Percentiles rank a stretch among this genome's conserved stretches.
Conservation (phyloP, 2,888 invertebrate species). For the Germaria angustata region DNA sequence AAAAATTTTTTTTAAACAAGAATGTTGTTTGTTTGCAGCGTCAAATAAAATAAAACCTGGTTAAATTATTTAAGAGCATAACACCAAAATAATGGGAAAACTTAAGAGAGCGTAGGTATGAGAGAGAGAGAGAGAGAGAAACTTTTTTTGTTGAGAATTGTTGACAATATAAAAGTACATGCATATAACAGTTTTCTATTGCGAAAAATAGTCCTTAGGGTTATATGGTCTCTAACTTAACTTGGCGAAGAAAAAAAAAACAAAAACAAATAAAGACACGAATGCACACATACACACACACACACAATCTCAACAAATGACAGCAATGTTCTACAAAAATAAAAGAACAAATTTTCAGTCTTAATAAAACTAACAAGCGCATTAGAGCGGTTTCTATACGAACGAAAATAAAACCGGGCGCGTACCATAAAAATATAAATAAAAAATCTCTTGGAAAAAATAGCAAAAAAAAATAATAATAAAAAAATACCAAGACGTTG, state of each 20-base stretch:
- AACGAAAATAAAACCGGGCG: conserved; percentile 52
- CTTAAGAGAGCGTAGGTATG: not conserved
- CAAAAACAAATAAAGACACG: conserved; percentile 40
- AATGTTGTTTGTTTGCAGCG: not conserved
- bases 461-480: not conserved
- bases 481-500: conserved; percentile 21
- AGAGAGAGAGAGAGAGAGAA: not conserved
- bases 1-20: conserved; percentile 1
- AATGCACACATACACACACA: not conserved
- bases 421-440: conserved; percentile 34
- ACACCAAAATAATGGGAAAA: not conserved
- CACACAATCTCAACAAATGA: conserved; percentile 21
- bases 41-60: conserved; percentile 2
- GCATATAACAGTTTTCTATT: conserved; percentile 61
- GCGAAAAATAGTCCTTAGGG: conserved; percentile 41
- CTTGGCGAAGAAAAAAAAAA: conserved; percentile 44
- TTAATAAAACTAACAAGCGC: conserved; percentile 60
- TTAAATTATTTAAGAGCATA: conserved; percentile 12
- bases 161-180: too few relatives aligned
- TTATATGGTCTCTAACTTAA: conserved; percentile 15
- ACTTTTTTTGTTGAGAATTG: too few relatives aligned
- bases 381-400: conserved; percentile 49
- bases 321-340: conserved; percentile 31
- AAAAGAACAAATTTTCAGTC: conserved; percentile 56
- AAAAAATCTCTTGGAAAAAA: not conserved